Evolutionary conservation across 2,888 invertebrate genomes (phyloP).

Genomic region (Macrosiphum euphorbiae): DNA sequence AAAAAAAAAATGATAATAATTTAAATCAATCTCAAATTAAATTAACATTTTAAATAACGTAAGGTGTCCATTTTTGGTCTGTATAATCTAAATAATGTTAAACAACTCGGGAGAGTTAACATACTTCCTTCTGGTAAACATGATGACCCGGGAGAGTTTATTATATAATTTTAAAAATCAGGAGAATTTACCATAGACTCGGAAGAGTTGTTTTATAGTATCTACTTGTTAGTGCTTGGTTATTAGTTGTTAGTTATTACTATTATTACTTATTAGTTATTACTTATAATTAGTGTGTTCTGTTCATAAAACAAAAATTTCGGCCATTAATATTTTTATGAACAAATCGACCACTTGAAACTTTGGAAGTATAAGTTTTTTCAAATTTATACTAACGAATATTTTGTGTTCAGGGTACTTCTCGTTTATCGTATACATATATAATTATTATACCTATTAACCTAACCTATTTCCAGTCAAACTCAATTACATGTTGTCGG

Average conservation of each 20-base stretch:
- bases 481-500: neutral
- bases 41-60: no score
- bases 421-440: neutral
- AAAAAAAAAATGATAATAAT: no score
- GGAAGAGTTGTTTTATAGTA: no score
- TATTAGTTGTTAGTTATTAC: neutral
- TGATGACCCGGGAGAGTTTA: no score
- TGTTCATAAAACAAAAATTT: neutral
- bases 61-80: no score
- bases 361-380: neutral
- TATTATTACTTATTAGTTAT: neutral
- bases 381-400: neutral
- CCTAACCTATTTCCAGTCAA: neutral
- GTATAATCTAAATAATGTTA: no score
- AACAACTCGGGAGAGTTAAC: no score
- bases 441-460: neutral
- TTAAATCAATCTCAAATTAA: no score
- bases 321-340: neutral
- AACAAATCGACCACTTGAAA: neutral
- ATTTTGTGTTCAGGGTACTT: neutral
- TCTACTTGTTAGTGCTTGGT: no score
- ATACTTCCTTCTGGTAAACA: no score
- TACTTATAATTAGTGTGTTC: neutral
- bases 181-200: no score
- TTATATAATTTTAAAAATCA: no score